Conservation (phyloP, 2,797 vertebrate species). For the Pseudopleuronectes americanus region DNA sequence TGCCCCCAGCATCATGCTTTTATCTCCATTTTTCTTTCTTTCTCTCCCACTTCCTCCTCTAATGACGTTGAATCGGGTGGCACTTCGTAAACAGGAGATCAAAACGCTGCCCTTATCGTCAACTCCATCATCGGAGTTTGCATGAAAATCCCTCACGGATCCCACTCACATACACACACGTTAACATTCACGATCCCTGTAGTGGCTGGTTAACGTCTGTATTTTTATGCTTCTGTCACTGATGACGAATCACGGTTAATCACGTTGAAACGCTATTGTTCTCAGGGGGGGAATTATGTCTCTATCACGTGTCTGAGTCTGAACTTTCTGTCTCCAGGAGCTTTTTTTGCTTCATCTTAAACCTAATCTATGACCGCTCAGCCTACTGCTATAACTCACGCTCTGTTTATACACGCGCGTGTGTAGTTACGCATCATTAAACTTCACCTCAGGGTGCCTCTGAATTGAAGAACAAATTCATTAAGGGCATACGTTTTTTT, state of each 20-base stretch:
- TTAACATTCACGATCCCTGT: constrained; percentile 10
- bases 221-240: constrained; percentile 40
- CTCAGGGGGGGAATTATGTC: constrained; percentile 38
- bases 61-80: constrained; percentile 64
- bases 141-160: constrained; percentile 37
- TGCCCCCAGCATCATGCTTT: neutral
- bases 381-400: constrained; percentile 43
- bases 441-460: constrained; percentile 64
- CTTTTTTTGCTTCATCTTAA: constrained; percentile 34
- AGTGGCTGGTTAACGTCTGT: constrained; percentile 7
- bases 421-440: constrained; percentile 64
- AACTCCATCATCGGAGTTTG: constrained; percentile 18
- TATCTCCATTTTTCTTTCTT: constrained; percentile 9
- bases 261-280: constrained; percentile 38
- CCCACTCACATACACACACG: neutral
- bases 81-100: constrained; percentile 65
- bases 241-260: constrained; percentile 53
- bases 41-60: constrained; percentile 18
- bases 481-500: constrained; percentile 33
- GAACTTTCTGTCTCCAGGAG: constrained; percentile 32
- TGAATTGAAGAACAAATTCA: constrained; percentile 55
- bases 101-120: constrained; percentile 47
- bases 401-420: constrained; percentile 52
- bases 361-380: constrained; percentile 39
- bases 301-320: constrained; percentile 27